Percentiles rank a stretch among this genome's conserved stretches.
Evolutionary conservation across 2,113 vertebrate genomes (phyloP).

Genomic region (Polypterus senegalus): DNA sequence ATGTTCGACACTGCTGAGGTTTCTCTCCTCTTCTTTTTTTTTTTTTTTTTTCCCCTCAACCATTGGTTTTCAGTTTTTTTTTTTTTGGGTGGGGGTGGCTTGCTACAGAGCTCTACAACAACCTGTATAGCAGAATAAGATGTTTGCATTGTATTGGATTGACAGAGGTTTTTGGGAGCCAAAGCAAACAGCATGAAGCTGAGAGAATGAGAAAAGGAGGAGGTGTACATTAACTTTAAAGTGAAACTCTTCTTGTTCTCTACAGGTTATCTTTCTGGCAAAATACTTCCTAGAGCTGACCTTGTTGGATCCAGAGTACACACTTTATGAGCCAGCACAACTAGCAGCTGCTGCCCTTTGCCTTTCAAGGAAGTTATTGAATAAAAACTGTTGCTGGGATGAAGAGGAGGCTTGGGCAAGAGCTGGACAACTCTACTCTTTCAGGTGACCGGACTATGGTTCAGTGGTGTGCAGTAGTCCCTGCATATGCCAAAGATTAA

Average conservation of each 20-base stretch:
- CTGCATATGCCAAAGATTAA: background rate
- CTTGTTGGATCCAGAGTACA: slow-evolving; percentile 56
- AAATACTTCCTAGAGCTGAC: slow-evolving; percentile 72
- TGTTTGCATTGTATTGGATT: too few species aligned
- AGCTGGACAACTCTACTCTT: slow-evolving; percentile 34
- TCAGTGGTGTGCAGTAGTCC: too few species aligned
- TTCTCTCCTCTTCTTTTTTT: too few species aligned
- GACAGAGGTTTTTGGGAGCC: too few species aligned
- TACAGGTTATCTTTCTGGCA: slow-evolving; percentile 55
- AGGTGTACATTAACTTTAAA: background rate
- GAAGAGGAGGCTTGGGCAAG: slow-evolving; percentile 40
- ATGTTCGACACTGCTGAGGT: too few species aligned
- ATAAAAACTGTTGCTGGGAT: slow-evolving; percentile 33
- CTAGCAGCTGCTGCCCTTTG: slow-evolving; percentile 57
- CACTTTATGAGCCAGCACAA: slow-evolving; percentile 49
- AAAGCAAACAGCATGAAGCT: background rate
- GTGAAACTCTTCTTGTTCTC: background rate
- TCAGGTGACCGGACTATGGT: slow-evolving; percentile 43
- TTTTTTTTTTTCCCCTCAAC: too few species aligned
- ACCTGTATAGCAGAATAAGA: too few species aligned
- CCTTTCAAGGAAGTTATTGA: slow-evolving; percentile 49
- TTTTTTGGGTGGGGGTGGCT: too few species aligned
- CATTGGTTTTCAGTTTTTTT: too few species aligned
- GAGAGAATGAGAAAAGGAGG: fast-evolving
- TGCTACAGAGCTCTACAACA: too few species aligned